Evolutionary conservation across 2,113 vertebrate species (phyloP).

Genomic region (Struthio camelus): DNA sequence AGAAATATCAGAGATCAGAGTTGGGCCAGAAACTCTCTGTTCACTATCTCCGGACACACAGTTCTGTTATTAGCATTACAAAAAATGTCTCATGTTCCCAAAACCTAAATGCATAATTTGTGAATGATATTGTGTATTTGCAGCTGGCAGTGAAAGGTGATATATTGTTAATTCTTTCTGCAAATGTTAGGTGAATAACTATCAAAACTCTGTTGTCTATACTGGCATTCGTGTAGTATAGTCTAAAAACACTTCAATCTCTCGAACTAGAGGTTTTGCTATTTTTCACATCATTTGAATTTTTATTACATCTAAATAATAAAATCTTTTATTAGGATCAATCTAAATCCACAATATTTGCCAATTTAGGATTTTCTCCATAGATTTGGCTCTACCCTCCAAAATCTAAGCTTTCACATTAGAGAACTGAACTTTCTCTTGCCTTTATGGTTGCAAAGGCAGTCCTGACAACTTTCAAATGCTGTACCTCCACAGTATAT

Average conservation of each 20-base stretch:
- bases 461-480: conserved; percentile 53
- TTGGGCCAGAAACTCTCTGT: conserved; percentile 1
- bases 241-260: conserved; percentile 66
- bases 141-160: conserved; percentile 69
- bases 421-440: conserved; percentile 61
- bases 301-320: conserved; percentile 77
- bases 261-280: conserved; percentile 72
- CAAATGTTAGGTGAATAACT: conserved; percentile 69
- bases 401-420: conserved; percentile 61
- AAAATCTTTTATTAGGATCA: conserved; percentile 76
- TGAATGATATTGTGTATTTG: conserved; percentile 72
- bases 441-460: conserved; percentile 38
- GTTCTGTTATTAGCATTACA: conserved; percentile 71
- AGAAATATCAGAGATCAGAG: conserved; percentile 20
- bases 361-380: conserved; percentile 70
- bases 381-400: conserved; percentile 54
- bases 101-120: conserved; percentile 77
- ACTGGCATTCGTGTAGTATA: conserved; percentile 70
- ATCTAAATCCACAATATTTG: conserved; percentile 67
- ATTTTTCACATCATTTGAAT: conserved; percentile 71
- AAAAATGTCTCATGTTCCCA: conserved; percentile 61
- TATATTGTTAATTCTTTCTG: conserved; percentile 73
- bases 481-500: conserved; percentile 13
- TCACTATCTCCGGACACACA: conserved; percentile 32
- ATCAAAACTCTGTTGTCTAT: conserved; percentile 65